Evolutionary conservation across 2,113 vertebrate species (phyloP).

Genomic region (Sprattus sprattus): DNA sequence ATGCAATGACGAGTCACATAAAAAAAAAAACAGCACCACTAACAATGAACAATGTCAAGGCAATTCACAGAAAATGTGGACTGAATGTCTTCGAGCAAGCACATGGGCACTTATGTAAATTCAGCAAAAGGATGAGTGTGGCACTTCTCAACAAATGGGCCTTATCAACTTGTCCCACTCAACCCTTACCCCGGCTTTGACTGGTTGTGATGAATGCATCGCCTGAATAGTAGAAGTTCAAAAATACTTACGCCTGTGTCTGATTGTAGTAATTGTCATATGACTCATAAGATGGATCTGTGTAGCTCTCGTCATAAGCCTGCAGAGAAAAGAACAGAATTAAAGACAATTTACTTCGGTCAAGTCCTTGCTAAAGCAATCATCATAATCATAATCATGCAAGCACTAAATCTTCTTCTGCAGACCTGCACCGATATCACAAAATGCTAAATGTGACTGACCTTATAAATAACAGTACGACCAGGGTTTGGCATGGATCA

Average conservation of each 20-base stretch:
- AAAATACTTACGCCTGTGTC: slow-evolving; percentile 87
- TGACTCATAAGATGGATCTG: slow-evolving; percentile 89
- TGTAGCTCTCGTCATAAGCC: slow-evolving; percentile 92
- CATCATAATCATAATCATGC: too few relatives aligned
- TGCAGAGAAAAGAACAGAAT: slow-evolving; percentile 51
- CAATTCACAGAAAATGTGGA: too few relatives aligned
- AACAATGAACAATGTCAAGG: too few relatives aligned
- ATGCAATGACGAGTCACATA: not conserved
- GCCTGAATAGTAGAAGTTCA: not conserved
- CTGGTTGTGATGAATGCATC: too few relatives aligned
- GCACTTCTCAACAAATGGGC: too few relatives aligned
- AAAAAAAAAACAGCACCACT: not conserved
- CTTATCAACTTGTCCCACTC: too few relatives aligned
- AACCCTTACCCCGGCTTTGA: too few relatives aligned
- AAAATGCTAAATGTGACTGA: not conserved
- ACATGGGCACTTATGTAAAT: too few relatives aligned
- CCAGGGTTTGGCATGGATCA: not conserved
- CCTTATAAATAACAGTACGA: not conserved
- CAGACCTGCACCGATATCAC: not conserved
- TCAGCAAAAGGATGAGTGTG: not conserved
- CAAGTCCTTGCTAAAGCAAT: not conserved
- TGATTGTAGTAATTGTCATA: slow-evolving; percentile 97
- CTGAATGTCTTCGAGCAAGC: too few relatives aligned
- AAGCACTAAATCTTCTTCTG: not conserved
- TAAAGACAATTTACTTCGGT: not conserved